Base-by-base conservation (phyloP, 2,888 invertebrate species). In the Erynnis tages region DNA sequence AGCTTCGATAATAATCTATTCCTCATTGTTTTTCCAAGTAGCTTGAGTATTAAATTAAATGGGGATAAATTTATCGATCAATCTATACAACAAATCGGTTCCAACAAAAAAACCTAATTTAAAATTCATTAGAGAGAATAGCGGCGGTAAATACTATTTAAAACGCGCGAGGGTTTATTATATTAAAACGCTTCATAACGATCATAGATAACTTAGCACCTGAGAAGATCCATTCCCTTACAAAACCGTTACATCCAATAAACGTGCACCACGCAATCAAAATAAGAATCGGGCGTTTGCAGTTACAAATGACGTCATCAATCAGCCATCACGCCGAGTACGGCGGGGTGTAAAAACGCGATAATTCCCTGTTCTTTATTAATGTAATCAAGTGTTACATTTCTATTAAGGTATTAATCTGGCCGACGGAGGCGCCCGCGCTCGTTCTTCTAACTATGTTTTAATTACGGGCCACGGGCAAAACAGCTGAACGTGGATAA, bases 321-420 rank as follows among this genome's bases (percentile, higher is more conserved):
- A 81, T 82, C 78, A 79, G 19, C 41, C 41, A 43, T 50, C 49
- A 41, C 17, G 23, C 27, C 35, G 38, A 40, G 48, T 56, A 53
- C 52, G 60, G 56, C 43, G 54, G 56, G 61, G 65, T 60, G 65
- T 68, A 71, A 71, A 73, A 73, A 71, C 60, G 67, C 67, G 74
- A 73, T 73, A 46, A 45, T 46, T 50, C 38, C 53, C 45, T 27
- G 41, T 53, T 35, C 47, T 53, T 53, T 35, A 53, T 53, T 50
- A 44, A 52, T 73, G 76, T 77, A 78, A 83, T 82, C 76, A 77
- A 69, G 75, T 73, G 75, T 73, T 76, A 82, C 79, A 82, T 87
- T 85, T 87, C 85, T 87, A 87, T 87, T 86, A 86, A 62, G 68
- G 69, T 79, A 83, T 84, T 79, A 81, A 81, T 82, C 80, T 78